These are phyloP conservation scores for Caenorhabditis inopinata DNA, from an alignment of 1,140 invertebrate genomes.

Conservation along the genomic window DNA sequence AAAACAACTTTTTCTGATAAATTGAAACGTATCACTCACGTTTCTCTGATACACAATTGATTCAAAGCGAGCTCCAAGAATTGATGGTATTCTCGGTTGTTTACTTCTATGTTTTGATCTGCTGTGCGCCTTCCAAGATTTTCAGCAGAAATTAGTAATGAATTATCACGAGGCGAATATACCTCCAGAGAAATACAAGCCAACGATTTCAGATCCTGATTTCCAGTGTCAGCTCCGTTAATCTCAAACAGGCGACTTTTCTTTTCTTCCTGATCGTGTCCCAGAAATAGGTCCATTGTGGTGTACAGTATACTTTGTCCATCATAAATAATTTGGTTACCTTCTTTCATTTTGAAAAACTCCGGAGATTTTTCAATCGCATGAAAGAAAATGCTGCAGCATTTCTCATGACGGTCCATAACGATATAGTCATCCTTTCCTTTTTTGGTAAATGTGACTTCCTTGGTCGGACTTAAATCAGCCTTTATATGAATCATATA, in stretches of 20 bases:
- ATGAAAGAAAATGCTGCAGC: constrained; percentile 32
- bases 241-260: not conserved
- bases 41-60: constrained; percentile 39
- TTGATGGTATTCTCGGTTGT: constrained; percentile 11
- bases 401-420: constrained; percentile 35
- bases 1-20: too few species aligned
- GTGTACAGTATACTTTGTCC: constrained; percentile 45
- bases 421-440: constrained; percentile 39
- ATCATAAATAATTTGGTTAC: constrained; percentile 31
- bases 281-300: constrained; percentile 20
- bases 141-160: not conserved
- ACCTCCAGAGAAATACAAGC: not conserved
- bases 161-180: not conserved
- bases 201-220: not conserved
- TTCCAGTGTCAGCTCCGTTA: not conserved
- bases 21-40: constrained; percentile 14
- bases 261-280: not conserved
- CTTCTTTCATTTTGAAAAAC: constrained; percentile 39
- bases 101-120: not conserved
- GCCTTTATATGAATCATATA: constrained; percentile 35
- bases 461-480: not conserved
- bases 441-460: constrained; percentile 38
- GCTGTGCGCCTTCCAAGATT: not conserved
- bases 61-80: constrained; percentile 48
- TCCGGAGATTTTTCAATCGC: constrained; percentile 13